These are phyloP conservation scores for Scatophagus argus DNA, from an alignment of 2,113 vertebrate genomes.

Conservation along the genomic window DNA sequence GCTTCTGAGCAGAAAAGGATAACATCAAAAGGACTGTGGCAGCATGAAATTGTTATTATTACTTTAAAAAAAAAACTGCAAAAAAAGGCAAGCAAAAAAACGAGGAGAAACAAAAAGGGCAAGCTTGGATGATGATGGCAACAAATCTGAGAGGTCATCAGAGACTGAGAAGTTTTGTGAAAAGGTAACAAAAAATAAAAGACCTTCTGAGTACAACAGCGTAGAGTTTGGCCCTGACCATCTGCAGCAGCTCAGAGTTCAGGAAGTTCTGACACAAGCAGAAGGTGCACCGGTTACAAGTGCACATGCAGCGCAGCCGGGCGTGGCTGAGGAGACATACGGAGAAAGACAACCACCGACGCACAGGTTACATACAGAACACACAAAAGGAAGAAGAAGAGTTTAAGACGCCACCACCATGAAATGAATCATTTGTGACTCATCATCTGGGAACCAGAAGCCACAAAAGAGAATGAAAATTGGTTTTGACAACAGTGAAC, in stretches of 20 bases:
- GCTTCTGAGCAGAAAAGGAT: neutral
- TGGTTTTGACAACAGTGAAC: neutral
- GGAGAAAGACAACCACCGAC: conserved; percentile 85
- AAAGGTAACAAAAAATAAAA: conserved; percentile 53
- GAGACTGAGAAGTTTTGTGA: conserved; percentile 18
- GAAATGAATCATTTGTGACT: neutral
- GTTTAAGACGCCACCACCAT: conserved; percentile 15
- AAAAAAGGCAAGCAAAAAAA: neutral
- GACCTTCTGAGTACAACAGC: conserved; percentile 97
- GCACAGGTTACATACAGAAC: conserved; percentile 3
- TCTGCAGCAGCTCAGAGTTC: conserved; percentile 99
- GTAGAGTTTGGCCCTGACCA: conserved; percentile 99
- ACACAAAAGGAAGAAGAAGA: conserved; percentile 22
- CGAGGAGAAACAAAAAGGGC: neutral
- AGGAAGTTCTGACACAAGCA: conserved; percentile 99
- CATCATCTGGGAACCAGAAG: neutral
- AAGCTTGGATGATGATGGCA: neutral
- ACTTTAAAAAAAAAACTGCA: too few species aligned
- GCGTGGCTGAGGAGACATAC: conserved; percentile 95
- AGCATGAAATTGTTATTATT: neutral
- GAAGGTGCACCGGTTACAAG: conserved; percentile 99
- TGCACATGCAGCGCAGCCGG: conserved; percentile 98
- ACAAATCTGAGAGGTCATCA: neutral
- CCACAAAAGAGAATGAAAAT: neutral
- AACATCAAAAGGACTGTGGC: conserved; percentile 7